Evolutionary conservation across 2,888 invertebrate species (phyloP), one percentile per base, ranked within the genome.

Genomic region (Microplitis manilae): DNA sequence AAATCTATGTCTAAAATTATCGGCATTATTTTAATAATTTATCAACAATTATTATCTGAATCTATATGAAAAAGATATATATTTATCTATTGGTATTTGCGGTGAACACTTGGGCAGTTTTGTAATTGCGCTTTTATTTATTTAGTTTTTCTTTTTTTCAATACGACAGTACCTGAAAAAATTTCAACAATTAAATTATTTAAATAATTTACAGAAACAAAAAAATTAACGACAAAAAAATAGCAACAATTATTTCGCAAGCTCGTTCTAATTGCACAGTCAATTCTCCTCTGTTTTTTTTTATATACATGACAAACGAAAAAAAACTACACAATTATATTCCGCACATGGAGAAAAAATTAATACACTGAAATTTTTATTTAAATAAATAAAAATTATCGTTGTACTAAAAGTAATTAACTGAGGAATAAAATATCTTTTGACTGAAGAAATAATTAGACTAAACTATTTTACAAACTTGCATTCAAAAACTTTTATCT

Each of bases 71-170:
- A 85, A 84, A 83, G 81, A 81, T 85, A 87, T 84, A 79, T 84
- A 84, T 84, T 81, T 84, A 83, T 81, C 82, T 81, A 81, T 80
- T 81, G 84, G 41, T 69, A 69, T 60, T 84, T 84, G 85, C 85
- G 84, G 85, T 88, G 88, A 89, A 89, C 88, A 89, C 88, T 87
- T 87, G 86, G 89, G 88, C 87, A 89, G 87, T 88, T 87, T 30
- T 86, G 41, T 40, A 68, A 68, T 40, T 17, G 41, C 41, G 9
- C 38, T 17, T 41, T 40, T 40, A 5, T 5, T 8, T 67, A 8
- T 64, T 30, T 30, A 8, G 20, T 64, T 15, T 17, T 64, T n/a
- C 17, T 15, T 17, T 64, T n/a, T 64, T 64, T 30, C 4, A 64
- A 5, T 64, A 64, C 17, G 64, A n/a, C 15, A 30, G 20, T n/a